Conservation (phyloP, 2,888 invertebrate genomes). For the Drosophila paranaensis region DNA sequence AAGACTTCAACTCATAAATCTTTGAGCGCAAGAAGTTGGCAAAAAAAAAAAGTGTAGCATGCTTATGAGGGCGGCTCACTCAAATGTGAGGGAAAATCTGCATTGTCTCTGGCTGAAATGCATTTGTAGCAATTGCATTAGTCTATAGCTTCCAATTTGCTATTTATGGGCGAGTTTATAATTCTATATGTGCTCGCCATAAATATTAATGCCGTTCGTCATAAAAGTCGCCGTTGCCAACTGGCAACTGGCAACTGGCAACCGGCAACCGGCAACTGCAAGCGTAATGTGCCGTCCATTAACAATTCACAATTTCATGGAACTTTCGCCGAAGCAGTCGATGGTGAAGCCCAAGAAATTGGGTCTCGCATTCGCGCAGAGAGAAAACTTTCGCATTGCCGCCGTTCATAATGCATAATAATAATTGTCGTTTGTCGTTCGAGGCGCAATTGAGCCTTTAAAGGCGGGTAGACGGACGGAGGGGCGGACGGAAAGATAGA, state of each 20-base stretch:
- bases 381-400: not conserved
- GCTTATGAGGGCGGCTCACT: not conserved
- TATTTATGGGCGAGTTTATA: not conserved
- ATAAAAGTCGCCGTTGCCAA: not conserved
- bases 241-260: not conserved
- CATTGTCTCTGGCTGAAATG: not conserved
- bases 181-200: not conserved
- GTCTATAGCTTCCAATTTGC: not conserved
- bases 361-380: not conserved
- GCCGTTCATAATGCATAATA: conserved; percentile 17
- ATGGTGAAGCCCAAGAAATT: not conserved
- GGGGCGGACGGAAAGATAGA: not conserved
- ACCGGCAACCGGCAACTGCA: not conserved
- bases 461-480: not conserved
- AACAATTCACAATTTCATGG: conserved; percentile 9
- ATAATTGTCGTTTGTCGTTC: conserved; percentile 13
- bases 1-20: not conserved
- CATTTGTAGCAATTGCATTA: not conserved
- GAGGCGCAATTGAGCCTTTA: conserved; percentile 20
- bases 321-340: conserved; percentile 2
- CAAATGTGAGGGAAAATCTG: not conserved
- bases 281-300: not conserved
- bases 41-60: not conserved
- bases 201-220: conserved; percentile 8
- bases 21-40: not conserved